Base-by-base conservation (phyloP, 2,888 invertebrate species). In the Muschampia plurimacula region DNA sequence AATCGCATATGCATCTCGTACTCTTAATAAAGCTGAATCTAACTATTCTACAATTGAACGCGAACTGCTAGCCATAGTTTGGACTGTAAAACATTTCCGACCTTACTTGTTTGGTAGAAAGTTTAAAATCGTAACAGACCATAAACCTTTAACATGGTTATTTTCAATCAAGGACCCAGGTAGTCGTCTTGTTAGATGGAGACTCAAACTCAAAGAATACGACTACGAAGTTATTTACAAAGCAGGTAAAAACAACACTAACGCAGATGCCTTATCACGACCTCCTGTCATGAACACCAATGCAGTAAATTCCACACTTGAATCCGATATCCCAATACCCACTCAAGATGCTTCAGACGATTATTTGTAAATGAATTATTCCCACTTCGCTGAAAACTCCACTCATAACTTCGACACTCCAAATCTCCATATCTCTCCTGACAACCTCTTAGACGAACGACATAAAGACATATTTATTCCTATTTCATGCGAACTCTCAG, bases 401-500 rank as follows among this genome's bases (percentile, higher is more conserved):
- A 62, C 36, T 44, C 66, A 73, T 36, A 73, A 10, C n/a, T 62
- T 77, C 15, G 74, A 80, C 55, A 73, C 70, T 69, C 69, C 75
- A 44, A 80, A 77, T 59, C 60, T 79, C 7, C 68, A 79, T 67
- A 73, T 69, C 3, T 75, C 79, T 41, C 78, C 80, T 10, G 79
- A 80, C 65, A 73, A 69, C 1, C 76, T 82, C 32, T 75, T 82
- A 76, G 77, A 81, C 41, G 39, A 67, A 12, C 71, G 77, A 63
- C 81, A 83, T 46, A 82, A 82, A 77, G 75, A 81, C 39, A 79
- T 83, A 52, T 77, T 80, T 55, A 78, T 82, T 52, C 81, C 81
- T 5, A 70, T 72, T 32, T 81, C 81, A 5, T 77, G 78, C 39
- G 32, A 77, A 73, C 70, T 72, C 7, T 77, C 79, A 15, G 76